These are phyloP conservation scores for Aldrovandia affinis DNA, from an alignment of 2,797 vertebrate species.

Conservation along the genomic window DNA sequence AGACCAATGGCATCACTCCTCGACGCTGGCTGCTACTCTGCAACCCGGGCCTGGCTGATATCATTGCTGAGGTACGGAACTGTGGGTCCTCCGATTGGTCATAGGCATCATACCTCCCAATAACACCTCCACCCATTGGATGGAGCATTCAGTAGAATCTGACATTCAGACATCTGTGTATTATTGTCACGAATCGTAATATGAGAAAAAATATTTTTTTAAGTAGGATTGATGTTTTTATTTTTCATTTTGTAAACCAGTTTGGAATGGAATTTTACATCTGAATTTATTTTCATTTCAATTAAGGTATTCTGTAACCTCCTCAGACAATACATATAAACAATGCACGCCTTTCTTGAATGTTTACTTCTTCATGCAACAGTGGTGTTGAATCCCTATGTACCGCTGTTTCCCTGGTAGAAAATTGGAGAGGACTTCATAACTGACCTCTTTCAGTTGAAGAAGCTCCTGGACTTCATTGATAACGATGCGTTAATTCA, in stretches of 20 bases:
- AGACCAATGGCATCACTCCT: slow-evolving; percentile 87
- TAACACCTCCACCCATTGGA: background rate
- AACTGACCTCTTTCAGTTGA: slow-evolving; percentile 80
- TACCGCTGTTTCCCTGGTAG: slow-evolving; percentile 50
- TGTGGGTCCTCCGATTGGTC: background rate
- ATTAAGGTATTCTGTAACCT: background rate
- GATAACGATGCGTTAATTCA: slow-evolving; percentile 77
- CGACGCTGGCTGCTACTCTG: slow-evolving; percentile 88
- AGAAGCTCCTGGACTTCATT: slow-evolving; percentile 74
- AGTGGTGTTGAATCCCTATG: too few species aligned
- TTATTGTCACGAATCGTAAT: too few species aligned
- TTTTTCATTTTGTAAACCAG: too few species aligned
- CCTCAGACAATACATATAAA: background rate
- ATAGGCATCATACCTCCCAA: background rate
- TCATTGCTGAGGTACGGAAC: slow-evolving; percentile 80
- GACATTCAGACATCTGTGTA: background rate
- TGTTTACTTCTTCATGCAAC: background rate
- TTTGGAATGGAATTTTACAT: too few species aligned
- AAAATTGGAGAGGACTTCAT: slow-evolving; percentile 83
- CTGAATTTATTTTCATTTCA: background rate
- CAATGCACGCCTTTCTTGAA: background rate
- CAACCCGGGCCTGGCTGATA: slow-evolving; percentile 81
- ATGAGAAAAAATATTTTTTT: too few species aligned
- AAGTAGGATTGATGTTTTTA: too few species aligned
- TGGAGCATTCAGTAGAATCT: background rate